Conservation (phyloP, 1,140 invertebrate species). For the Drosophila pallidifrons region DNA sequence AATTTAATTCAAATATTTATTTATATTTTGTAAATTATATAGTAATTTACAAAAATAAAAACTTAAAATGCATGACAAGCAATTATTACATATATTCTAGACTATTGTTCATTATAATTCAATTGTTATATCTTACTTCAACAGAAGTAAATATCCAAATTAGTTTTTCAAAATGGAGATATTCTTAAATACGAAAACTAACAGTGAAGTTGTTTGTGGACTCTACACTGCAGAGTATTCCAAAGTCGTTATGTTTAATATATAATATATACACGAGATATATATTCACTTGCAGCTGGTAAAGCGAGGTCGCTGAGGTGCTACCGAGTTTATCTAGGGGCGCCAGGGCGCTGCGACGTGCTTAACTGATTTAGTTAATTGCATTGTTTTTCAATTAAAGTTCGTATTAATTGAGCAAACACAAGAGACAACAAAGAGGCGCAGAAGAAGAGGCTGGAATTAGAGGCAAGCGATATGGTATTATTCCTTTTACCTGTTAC, state of each 20-base stretch:
- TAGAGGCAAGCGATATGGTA: slow-evolving; percentile 1
- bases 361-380: slow-evolving; percentile 83
- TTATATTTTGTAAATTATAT: too few species aligned
- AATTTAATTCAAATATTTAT: too few species aligned
- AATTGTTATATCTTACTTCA: too few species aligned
- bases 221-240: neutral
- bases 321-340: slow-evolving; percentile 42
- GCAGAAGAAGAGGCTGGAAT: neutral
- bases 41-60: too few species aligned
- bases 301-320: slow-evolving; percentile 6
- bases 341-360: slow-evolving; percentile 62
- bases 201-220: too few species aligned
- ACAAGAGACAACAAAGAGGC: slow-evolving; percentile 6
- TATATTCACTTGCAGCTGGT: neutral
- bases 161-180: too few species aligned
- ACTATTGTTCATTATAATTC: too few species aligned
- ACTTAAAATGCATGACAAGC: too few species aligned
- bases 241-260: neutral
- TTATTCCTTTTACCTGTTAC: neutral
- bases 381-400: slow-evolving; percentile 84
- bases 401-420: slow-evolving; percentile 82
- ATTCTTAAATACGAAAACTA: too few species aligned
- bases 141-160: too few species aligned
- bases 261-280: too few species aligned
- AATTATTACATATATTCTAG: too few species aligned